A percentile compares a stretch with the other conserved stretches of the same genome.
These are phyloP conservation scores for Boloria euphrosyne DNA, from an alignment of 2,888 invertebrate species.

Conservation along the genomic window DNA sequence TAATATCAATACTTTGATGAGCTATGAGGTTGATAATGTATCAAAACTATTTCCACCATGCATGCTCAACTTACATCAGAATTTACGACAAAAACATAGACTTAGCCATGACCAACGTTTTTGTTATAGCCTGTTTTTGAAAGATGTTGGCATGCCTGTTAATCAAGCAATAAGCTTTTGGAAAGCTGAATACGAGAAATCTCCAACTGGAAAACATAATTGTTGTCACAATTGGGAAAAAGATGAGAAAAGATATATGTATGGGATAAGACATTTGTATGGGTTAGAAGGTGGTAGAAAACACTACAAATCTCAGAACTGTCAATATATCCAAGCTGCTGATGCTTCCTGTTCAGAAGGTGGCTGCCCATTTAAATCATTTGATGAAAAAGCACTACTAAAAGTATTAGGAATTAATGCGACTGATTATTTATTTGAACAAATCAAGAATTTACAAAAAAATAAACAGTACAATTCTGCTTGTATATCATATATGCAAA, in stretches of 20 bases:
- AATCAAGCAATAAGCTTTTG: conserved; percentile 85
- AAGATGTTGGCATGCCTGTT: conserved; percentile 86
- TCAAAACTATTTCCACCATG: conserved; percentile 83
- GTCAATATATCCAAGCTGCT: conserved; percentile 78
- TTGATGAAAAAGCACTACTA: conserved; percentile 71
- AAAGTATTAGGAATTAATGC: conserved; percentile 53
- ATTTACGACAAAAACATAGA: conserved; percentile 81
- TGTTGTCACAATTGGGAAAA: conserved; percentile 86
- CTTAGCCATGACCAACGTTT: conserved; percentile 85
- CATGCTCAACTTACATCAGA: conserved; percentile 83
- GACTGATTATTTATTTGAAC: conserved; percentile 47
- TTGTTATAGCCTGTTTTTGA: conserved; percentile 86
- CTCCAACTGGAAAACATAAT: conserved; percentile 63
- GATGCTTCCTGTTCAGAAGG: conserved; percentile 82
- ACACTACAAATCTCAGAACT: conserved; percentile 83
- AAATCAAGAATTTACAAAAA: conserved; percentile 59
- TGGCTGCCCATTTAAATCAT: conserved; percentile 84
- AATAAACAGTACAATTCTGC: conserved; percentile 57
- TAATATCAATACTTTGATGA: conserved; percentile 47
- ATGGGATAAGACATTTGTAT: conserved; percentile 87
- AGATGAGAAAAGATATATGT: conserved; percentile 83
- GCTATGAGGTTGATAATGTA: conserved; percentile 67
- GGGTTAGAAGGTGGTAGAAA: conserved; percentile 86
- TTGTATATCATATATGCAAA: conserved; percentile 56
- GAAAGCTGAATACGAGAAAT: conserved; percentile 83